phyloP scores from a whole-genome alignment of 2,113 vertebrate genomes.

The Elaphurus davidianus region DNA sequence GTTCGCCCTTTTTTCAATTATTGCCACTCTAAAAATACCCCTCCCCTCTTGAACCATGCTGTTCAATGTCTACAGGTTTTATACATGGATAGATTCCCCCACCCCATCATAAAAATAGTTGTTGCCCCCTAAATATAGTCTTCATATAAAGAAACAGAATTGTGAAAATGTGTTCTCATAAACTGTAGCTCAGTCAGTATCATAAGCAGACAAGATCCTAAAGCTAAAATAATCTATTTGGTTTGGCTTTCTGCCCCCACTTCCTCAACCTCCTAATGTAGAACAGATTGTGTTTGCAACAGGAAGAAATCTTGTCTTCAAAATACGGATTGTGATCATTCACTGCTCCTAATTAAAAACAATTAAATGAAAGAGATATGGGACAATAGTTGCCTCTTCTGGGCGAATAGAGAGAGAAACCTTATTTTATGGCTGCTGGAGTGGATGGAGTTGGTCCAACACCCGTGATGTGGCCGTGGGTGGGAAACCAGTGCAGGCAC shows the following conservation, averaged over 20 bases:
- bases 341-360: conserved; percentile 67
- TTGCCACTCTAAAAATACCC: conserved; percentile 81
- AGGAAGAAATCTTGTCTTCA: conserved; percentile 74
- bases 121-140: conserved; percentile 80
- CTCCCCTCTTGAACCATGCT: conserved; percentile 74
- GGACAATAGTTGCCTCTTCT: conserved; percentile 19
- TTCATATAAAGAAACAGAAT: conserved; percentile 81
- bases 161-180: conserved; percentile 79
- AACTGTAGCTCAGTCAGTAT: conserved; percentile 78
- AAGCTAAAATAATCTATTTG: conserved; percentile 83
- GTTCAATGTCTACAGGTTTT: conserved; percentile 66
- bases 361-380: conserved; percentile 58
- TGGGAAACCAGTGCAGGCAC: background rate
- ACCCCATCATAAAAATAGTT: conserved; percentile 83
- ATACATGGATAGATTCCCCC: conserved; percentile 60
- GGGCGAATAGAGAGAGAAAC: conserved; percentile 1
- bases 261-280: conserved; percentile 69
- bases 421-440: conserved; percentile 57
- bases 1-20: conserved; percentile 75
- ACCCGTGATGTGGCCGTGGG: background rate
- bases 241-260: conserved; percentile 80
- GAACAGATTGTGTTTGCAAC: conserved; percentile 77
- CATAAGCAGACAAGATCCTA: conserved; percentile 80
- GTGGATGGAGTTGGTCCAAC: background rate
- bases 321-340: conserved; percentile 58